phyloP scores from a whole-genome alignment of 2,113 vertebrate species.

The Siniperca chuatsi region DNA sequence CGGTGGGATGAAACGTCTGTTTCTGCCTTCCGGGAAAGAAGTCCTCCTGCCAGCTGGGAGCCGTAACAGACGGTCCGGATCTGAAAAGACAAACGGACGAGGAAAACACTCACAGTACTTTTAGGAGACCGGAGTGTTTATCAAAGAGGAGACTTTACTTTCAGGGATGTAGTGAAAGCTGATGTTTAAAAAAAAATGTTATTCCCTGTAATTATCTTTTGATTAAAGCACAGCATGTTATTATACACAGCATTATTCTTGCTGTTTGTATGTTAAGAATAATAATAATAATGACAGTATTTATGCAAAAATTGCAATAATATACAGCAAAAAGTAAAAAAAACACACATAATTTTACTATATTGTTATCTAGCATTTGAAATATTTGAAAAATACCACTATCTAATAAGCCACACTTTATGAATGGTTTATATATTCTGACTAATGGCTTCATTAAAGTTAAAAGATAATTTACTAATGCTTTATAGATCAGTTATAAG shows the following conservation, averaged over 20 bases:
- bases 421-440: not conserved
- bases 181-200: too few species aligned
- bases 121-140: not conserved
- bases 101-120: not conserved
- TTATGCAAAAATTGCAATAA: too few species aligned
- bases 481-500: too few species aligned
- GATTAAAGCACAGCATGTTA: too few species aligned
- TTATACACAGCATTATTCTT: too few species aligned
- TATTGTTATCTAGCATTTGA: not conserved
- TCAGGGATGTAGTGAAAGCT: not conserved
- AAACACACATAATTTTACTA: too few species aligned
- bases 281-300: too few species aligned
- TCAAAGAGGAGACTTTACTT: not conserved
- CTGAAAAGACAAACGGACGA: conserved; percentile 70
- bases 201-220: too few species aligned
- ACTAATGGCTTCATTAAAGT: not conserved
- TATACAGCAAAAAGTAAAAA: too few species aligned
- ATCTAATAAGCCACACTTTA: not conserved
- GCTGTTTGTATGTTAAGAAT: too few species aligned
- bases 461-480: not conserved
- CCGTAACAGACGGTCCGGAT: conserved; percentile 89
- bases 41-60: conserved; percentile 90
- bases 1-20: conserved; percentile 54
- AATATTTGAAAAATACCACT: not conserved
- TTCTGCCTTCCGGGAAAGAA: conserved; percentile 74